phyloP scores from a whole-genome alignment of 2,888 invertebrate species.

The Drosophila limbata region DNA sequence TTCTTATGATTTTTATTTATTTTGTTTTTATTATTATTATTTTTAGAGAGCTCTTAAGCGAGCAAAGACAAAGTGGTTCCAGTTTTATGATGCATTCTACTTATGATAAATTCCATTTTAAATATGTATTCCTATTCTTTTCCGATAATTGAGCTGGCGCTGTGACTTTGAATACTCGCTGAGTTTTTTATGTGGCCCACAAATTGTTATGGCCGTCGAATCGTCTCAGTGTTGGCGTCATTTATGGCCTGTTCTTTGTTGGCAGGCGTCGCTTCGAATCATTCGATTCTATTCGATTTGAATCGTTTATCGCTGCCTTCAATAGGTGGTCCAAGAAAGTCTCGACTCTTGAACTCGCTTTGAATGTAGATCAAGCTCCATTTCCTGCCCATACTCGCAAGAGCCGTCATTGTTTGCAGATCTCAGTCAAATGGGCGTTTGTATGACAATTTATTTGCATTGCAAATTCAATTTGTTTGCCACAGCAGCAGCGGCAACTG shows the following conservation, averaged over 20 bases:
- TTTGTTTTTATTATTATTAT: slow-evolving; percentile 9
- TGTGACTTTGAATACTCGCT: slow-evolving; percentile 5
- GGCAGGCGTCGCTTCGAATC: slow-evolving; percentile 40
- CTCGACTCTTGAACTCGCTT: neutral
- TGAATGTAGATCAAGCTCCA: slow-evolving; percentile 49
- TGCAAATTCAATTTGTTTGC: slow-evolving; percentile 72
- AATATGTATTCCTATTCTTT: slow-evolving; percentile 34
- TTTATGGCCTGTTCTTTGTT: slow-evolving; percentile 55
- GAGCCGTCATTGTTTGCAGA: slow-evolving; percentile 55
- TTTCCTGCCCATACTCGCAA: slow-evolving; percentile 53
- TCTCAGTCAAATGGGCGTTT: slow-evolving; percentile 66
- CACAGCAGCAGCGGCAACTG: slow-evolving; percentile 9
- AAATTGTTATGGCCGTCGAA: slow-evolving; percentile 52
- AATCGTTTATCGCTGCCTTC: slow-evolving; percentile 26
- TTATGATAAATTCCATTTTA: slow-evolving; percentile 58
- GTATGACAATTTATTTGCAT: slow-evolving; percentile 77
- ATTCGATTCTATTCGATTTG: slow-evolving; percentile 31
- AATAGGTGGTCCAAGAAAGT: slow-evolving; percentile 31
- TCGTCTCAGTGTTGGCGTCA: slow-evolving; percentile 46
- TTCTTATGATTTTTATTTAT: slow-evolving; percentile 34
- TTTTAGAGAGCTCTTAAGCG: slow-evolving; percentile 49
- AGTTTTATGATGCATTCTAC: slow-evolving; percentile 60
- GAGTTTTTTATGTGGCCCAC: slow-evolving; percentile 33
- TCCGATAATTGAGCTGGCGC: slow-evolving; percentile 36
- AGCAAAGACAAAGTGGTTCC: slow-evolving; percentile 52